phyloP scores from a whole-genome alignment of 2,888 invertebrate genomes.

The Tetanocera ferruginea region DNA sequence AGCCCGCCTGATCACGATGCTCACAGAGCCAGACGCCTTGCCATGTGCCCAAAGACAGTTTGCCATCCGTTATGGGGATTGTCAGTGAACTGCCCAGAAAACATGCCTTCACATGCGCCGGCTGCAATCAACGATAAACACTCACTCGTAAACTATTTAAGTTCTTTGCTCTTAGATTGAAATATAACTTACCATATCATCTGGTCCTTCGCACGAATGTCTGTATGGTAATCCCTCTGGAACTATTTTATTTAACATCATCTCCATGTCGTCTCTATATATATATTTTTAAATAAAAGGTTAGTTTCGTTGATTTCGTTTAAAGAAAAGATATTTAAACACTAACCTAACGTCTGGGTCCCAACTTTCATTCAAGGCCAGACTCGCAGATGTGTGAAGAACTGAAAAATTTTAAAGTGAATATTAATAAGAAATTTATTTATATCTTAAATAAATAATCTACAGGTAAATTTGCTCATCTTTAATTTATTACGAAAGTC shows the following conservation, averaged over 20 bases:
- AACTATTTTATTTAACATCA: constrained; percentile 99
- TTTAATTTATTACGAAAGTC: too few relatives aligned
- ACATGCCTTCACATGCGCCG: constrained; percentile 97
- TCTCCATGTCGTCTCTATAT: constrained; percentile 95
- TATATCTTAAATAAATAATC: too few relatives aligned
- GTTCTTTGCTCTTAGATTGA: not conserved
- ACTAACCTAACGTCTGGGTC: constrained; percentile 88
- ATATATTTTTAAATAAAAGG: not conserved
- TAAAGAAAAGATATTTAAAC: not conserved
- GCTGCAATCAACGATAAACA: constrained; percentile 73
- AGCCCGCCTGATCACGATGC: constrained; percentile 95
- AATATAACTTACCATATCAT: constrained; percentile 87
- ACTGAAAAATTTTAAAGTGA: constrained; percentile 75
- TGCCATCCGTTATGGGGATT: constrained; percentile 96
- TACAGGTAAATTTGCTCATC: too few relatives aligned
- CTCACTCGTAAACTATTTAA: not conserved
- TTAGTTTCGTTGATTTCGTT: not conserved
- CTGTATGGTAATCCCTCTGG: constrained; percentile 96
- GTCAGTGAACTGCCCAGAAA: constrained; percentile 95
- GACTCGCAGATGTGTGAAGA: constrained; percentile 97
- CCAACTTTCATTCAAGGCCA: constrained; percentile 98
- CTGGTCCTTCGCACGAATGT: constrained; percentile 98
- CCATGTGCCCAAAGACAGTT: constrained; percentile 96
- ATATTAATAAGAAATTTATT: not conserved
- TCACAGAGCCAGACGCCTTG: constrained; percentile 99